Base-by-base conservation (phyloP, 2,888 invertebrate species). In the Pterobdella sp. region DNA sequence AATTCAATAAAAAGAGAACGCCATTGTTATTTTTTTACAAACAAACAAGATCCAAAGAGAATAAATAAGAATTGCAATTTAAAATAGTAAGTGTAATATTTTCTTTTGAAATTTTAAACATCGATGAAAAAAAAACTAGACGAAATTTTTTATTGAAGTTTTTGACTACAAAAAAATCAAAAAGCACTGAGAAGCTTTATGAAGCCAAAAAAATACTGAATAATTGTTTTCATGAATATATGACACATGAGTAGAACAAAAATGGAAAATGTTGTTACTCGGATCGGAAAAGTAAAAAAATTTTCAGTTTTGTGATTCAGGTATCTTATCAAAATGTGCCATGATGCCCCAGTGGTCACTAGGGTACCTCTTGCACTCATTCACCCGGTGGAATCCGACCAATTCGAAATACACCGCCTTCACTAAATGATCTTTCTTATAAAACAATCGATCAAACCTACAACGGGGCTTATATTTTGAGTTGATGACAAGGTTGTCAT, bases 331-430 rank as follows among this genome's bases (percentile, higher is more conserved):
- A 73, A 81, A 81, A 74, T 83, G 82, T 3, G 81, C 76, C 65
- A 84, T 77, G 29, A 87, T 79, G 0, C 86, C 87, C 87, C 87
- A 87, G 77, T 87, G 87, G 79, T 87, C 87, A 78, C 86, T 86
- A 1, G 87, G 86, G 79, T 86, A 87, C 71, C 85, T 80, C 75
- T 84, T 84, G 71, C 85, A 85, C 2, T 82, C 81, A 22, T 81
- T 73, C 7, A 87, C 79, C 75, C 86, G 84, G 78, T 87, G 84
- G 1, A 86, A 77, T 22, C 87, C 87, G 68, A 85, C 82, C 29
- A 87, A 81, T 72, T 86, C 86, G 80, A 87, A 87, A 78, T 85
- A 84, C 52, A 82, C 82, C 0, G 86, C 83, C 64, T 80, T 80
- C 22, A 85, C 75, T 74, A 18, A 67, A 34, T 22, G 68, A 1